Conservation (phyloP, 2,888 invertebrate species). For the Dolichomitus sp. region DNA sequence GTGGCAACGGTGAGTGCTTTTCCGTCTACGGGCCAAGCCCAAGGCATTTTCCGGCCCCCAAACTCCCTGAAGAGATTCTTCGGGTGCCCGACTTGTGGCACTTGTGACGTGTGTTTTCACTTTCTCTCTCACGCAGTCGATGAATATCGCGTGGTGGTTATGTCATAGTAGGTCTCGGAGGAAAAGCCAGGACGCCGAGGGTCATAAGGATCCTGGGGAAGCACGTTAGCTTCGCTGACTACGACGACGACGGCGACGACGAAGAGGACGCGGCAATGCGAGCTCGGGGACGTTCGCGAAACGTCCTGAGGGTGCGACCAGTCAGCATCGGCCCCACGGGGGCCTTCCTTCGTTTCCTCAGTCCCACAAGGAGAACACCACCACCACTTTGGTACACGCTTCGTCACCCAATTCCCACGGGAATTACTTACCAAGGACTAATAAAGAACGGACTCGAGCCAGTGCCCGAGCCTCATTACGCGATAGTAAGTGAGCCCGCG, state of each 20-base stretch:
- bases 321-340: conserved; percentile 81
- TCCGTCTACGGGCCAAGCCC: conserved; percentile 35
- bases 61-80: conserved; percentile 64
- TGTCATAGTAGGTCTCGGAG: conserved; percentile 73
- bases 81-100: conserved; percentile 29
- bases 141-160: conserved; percentile 70
- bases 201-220: conserved; percentile 58
- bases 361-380: conserved; percentile 76
- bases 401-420: conserved; percentile 83
- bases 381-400: conserved; percentile 60
- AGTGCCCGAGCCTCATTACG: conserved; percentile 67
- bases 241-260: conserved; percentile 62
- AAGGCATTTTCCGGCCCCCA: conserved; percentile 21
- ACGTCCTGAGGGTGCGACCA: conserved; percentile 79
- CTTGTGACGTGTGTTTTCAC: conserved; percentile 27
- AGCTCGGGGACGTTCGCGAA: conserved; percentile 68
- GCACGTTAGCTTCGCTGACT: conserved; percentile 49
- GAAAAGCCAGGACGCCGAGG: conserved; percentile 62
- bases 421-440: conserved; percentile 83
- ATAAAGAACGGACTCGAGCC: conserved; percentile 75
- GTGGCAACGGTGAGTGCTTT: neutral
- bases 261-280: conserved; percentile 63
- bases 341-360: conserved; percentile 78
- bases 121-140: conserved; percentile 55
- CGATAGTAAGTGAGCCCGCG: conserved; percentile 39